Evolutionary conservation across 2,888 invertebrate species (phyloP), one percentile per base, ranked within the genome.

Genomic region (Hesperia comma): DNA sequence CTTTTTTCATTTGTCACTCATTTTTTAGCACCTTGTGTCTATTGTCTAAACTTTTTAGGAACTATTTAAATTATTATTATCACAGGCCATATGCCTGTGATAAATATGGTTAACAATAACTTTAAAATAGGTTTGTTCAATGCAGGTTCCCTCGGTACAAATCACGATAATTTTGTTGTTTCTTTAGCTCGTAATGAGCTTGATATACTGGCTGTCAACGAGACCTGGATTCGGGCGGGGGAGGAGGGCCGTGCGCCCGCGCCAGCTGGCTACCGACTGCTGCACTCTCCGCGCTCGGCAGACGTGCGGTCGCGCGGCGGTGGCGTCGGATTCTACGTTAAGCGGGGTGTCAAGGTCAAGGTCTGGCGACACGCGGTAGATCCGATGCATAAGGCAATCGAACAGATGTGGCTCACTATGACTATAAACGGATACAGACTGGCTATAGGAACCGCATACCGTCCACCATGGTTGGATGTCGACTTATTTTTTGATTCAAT

Each of bases 401-500:
- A 37, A 8, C 53, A 58, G 43, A 58, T 68, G 62, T 68, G 62
- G 68, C 19, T 68, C 12, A 26, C n/a, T 8, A 14, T 58, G 3
- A 57, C 40, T 12, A 6, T 33, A 2, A 53, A 43, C 6, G 53
- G 68, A 0, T 21, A 56, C 10, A 68, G 61, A n/a, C 1, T 71
- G 6, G 67, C 63, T 21, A 67, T 74, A 7, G 74, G 71, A 6
- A 74, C 72, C 1, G 69, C 71, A n/a, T n/a, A n/a, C n/a, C n/a
- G n/a, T n/a, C n/a, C n/a, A n/a, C n/a, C n/a, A n/a, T n/a, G n/a
- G n/a, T n/a, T n/a, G n/a, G n/a, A n/a, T n/a, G n/a, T n/a, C n/a
- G n/a, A n/a, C n/a, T n/a, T n/a, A n/a, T n/a, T n/a, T n/a, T n/a
- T n/a, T n/a, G n/a, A n/a, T n/a, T n/a, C n/a, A n/a, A n/a, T n/a